Evolutionary conservation across 2,888 invertebrate genomes (phyloP).

Genomic region (Polyommatus iphigenia): DNA sequence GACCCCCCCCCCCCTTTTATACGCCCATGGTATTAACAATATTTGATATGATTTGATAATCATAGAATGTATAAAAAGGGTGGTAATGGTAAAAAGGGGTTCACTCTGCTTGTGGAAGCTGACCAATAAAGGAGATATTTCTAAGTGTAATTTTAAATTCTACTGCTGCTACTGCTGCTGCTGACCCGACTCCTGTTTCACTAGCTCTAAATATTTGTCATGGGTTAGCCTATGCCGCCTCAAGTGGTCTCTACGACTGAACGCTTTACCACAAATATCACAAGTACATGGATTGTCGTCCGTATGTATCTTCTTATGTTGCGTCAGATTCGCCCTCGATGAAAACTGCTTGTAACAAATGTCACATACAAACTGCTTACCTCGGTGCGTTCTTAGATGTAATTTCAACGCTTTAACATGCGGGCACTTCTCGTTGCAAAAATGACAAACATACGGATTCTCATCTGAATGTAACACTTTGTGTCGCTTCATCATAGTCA

Average conservation of each 20-base stretch:
- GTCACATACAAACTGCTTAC: not conserved
- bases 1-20: too few species aligned
- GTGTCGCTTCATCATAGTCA: not conserved
- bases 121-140: too few species aligned
- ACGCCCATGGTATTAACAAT: too few species aligned
- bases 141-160: too few species aligned
- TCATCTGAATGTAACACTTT: not conserved
- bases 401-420: not conserved
- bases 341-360: not conserved
- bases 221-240: not conserved
- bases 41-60: too few species aligned
- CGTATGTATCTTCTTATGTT: not conserved
- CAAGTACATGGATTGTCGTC: constrained; percentile 4
- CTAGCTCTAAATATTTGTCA: not conserved
- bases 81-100: too few species aligned
- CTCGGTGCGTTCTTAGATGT: not conserved
- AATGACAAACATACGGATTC: not conserved
- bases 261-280: not conserved
- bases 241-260: not conserved
- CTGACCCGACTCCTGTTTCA: too few species aligned
- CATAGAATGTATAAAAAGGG: too few species aligned
- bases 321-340: not conserved
- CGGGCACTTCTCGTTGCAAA: not conserved
- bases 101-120: too few species aligned
- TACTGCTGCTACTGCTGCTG: too few species aligned